Evolutionary conservation across 2,888 invertebrate genomes (phyloP).

Genomic region (Amblyjoppa proteus): DNA sequence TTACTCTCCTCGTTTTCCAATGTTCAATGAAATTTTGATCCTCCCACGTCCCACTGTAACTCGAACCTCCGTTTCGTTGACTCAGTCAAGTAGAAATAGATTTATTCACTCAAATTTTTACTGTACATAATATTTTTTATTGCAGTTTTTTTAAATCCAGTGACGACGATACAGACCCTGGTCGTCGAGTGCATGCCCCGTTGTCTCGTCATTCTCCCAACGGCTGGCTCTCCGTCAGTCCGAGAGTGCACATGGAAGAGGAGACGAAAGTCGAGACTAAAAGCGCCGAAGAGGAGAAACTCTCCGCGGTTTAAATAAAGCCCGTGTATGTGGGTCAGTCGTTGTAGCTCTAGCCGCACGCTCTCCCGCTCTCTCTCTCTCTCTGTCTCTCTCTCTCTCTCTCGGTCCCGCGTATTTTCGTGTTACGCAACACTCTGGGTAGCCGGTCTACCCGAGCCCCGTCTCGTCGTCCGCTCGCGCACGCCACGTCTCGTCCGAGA

Average conservation of each 20-base stretch:
- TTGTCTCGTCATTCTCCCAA: neutral
- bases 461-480: neutral
- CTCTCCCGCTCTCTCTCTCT: conserved; percentile 68
- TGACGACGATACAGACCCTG: conserved; percentile 16
- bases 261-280: conserved; percentile 79
- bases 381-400: conserved; percentile 67
- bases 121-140: neutral
- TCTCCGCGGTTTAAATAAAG: conserved; percentile 84
- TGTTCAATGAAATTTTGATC: conserved; percentile 6
- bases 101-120: neutral
- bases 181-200: conserved; percentile 24
- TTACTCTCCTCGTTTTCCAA: conserved; percentile 2
- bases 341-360: conserved; percentile 76
- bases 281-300: conserved; percentile 82
- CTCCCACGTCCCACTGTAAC: neutral
- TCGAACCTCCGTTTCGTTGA: conserved; percentile 1
- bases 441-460: conserved; percentile 52
- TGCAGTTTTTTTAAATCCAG: neutral
- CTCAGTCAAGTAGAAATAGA: neutral
- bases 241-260: conserved; percentile 69
- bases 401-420: conserved; percentile 40
- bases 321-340: conserved; percentile 84
- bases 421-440: conserved; percentile 62
- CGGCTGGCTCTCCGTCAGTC: conserved; percentile 7
- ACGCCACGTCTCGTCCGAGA: conserved; percentile 46